phyloP scores from a whole-genome alignment of 2,113 vertebrate species.

The Riparia riparia region DNA sequence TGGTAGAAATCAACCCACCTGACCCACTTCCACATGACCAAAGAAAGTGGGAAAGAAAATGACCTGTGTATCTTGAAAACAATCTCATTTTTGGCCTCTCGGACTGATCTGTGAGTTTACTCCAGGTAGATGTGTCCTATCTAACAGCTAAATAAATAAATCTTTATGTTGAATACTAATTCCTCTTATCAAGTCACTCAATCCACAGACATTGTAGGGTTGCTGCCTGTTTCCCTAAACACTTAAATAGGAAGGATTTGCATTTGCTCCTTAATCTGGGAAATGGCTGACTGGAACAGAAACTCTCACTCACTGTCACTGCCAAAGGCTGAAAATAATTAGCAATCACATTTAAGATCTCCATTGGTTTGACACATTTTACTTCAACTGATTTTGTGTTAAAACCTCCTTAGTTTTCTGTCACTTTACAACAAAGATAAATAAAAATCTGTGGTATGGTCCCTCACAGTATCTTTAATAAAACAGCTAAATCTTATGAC shows the following conservation, averaged over 20 bases:
- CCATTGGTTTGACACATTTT: not conserved
- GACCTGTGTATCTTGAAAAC: not conserved
- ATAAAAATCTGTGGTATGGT: not conserved
- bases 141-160: not conserved
- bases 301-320: not conserved
- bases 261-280: not conserved
- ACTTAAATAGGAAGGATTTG: not conserved
- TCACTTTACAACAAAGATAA: not conserved
- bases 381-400: not conserved
- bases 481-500: not conserved
- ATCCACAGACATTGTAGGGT: not conserved
- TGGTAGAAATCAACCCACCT: not conserved
- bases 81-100: not conserved
- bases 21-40: not conserved
- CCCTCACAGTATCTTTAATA: not conserved
- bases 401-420: not conserved
- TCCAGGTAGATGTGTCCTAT: not conserved
- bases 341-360: not conserved
- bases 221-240: not conserved
- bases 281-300: not conserved
- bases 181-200: not conserved
- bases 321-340: not conserved
- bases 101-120: accelerated
- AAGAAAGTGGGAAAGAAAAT: not conserved
- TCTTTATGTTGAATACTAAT: not conserved